phyloP scores from a whole-genome alignment of 2,797 vertebrate genomes.

The Hephaestus fuliginosus region DNA sequence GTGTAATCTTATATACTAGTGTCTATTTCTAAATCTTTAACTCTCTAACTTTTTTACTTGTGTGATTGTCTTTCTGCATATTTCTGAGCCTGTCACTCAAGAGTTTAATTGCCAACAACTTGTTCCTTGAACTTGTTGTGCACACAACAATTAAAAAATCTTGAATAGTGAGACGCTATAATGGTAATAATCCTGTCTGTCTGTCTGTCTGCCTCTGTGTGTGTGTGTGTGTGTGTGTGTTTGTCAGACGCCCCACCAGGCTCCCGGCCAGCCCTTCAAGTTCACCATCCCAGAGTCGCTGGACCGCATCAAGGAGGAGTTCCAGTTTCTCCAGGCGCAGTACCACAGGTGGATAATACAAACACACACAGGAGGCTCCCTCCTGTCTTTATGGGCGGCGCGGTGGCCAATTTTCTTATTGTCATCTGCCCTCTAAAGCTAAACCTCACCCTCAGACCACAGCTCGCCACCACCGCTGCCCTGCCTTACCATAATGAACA shows the following conservation, averaged over 20 bases:
- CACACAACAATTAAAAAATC: no score
- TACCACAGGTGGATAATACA: conserved; percentile 91
- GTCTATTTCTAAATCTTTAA: no score
- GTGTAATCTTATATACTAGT: no score
- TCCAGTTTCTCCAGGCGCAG: conserved; percentile 96
- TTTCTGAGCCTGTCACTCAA: no score
- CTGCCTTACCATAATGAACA: conserved; percentile 66
- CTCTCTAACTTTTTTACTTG: no score
- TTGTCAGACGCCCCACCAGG: conserved; percentile 91
- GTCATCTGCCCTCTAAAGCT: conserved; percentile 54
- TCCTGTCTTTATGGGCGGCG: conserved; percentile 18
- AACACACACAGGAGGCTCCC: conserved; percentile 33
- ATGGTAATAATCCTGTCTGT: conserved; percentile 54
- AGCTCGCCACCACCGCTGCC: conserved; percentile 35
- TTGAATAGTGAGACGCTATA: conserved; percentile 45
- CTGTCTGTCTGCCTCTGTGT: conserved; percentile 30
- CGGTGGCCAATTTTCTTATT: conserved; percentile 43
- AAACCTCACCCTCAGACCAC: conserved; percentile 74
- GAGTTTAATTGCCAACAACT: no score
- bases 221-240: conserved; percentile 45
- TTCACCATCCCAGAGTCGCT: conserved; percentile 96
- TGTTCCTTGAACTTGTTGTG: no score
- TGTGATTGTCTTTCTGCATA: no score
- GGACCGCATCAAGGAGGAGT: conserved; percentile 97
- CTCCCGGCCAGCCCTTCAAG: conserved; percentile 95